Base-by-base conservation (phyloP, 2,113 vertebrate genomes). In the Danionella cerebrum region DNA sequence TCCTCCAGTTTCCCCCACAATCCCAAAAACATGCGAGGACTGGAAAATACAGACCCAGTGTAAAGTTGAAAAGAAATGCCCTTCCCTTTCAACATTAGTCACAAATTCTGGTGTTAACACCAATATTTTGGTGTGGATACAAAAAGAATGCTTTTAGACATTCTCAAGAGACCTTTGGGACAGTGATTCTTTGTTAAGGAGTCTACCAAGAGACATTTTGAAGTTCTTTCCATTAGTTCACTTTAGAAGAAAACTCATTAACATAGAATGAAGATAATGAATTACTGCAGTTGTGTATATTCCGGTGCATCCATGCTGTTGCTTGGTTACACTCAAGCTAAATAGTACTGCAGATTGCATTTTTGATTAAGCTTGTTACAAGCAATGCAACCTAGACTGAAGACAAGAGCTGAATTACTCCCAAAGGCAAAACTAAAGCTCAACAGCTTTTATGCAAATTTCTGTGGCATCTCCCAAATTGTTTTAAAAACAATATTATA, bases 251-350 rank as follows among this genome's bases (percentile, higher is more conserved):
- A 24, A 14, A 51, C 50, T 29, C 27, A 52, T 52, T 52, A 53
- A 53, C 50, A 53, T 53, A 53, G 27, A 19, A 16, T 31, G 50
- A 53, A 53, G 14, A 33, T 2, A 53, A 31, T 53, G 29, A 53
- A 53, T 53, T 53, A 29, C 41, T 25, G 14, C 65, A 27, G 7
- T 29, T 11, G 16, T 48, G 18, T 35, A 36, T 35, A n/a, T 24
- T 14, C 14, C 14, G 24, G n/a, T 65, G 18, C 33, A 51, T 22
- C 33, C n/a, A 39, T 39, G 47, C 63, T 52, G 45, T 52, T 52
- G 63, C 63, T 52, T 65, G 21, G 47, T 51, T 52, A 65, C 47
- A 24, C 25, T 29, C 38, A 18, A 31, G 42, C 39, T 44, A 60
- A 42, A 60, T 60, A 59, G 14, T 13, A 60, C 2, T 42, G 10